Conservation (phyloP, 1,140 invertebrate genomes). For the Pomacea maculata region DNA sequence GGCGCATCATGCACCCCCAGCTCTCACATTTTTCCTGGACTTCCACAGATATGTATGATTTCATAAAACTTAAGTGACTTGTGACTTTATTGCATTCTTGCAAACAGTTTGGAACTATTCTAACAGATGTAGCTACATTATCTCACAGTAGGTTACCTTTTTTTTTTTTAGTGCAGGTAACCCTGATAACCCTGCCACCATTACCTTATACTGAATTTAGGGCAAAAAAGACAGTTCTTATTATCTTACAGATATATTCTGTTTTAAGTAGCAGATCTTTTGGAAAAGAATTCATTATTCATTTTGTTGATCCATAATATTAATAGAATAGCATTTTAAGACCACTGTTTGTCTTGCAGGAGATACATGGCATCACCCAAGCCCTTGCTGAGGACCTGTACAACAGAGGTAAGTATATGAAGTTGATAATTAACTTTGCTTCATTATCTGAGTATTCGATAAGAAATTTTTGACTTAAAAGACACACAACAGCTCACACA, state of each 20-base stretch:
- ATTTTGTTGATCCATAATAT: not conserved
- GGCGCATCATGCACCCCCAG: slow-evolving; percentile 50
- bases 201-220: not conserved
- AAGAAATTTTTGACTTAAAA: too few relatives aligned
- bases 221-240: not conserved
- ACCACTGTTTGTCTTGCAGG: slow-evolving; percentile 44
- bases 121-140: slow-evolving; percentile 12
- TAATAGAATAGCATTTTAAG: not conserved
- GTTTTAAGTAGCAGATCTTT: not conserved
- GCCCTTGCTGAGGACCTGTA: slow-evolving; percentile 61
- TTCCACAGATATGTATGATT: slow-evolving; percentile 66
- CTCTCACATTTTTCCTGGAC: slow-evolving; percentile 60
- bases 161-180: not conserved
- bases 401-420: slow-evolving; percentile 49
- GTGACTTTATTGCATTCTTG: slow-evolving; percentile 50
- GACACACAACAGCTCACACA: not conserved
- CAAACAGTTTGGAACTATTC: slow-evolving; percentile 64
- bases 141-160: too few relatives aligned
- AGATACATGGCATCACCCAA: slow-evolving; percentile 64
- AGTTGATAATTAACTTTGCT: not conserved
- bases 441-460: too few relatives aligned
- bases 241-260: not conserved
- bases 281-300: not conserved
- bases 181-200: too few relatives aligned
- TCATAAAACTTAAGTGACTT: slow-evolving; percentile 18